Conservation (phyloP, 1,140 invertebrate species). For the Triops cancriformis region DNA sequence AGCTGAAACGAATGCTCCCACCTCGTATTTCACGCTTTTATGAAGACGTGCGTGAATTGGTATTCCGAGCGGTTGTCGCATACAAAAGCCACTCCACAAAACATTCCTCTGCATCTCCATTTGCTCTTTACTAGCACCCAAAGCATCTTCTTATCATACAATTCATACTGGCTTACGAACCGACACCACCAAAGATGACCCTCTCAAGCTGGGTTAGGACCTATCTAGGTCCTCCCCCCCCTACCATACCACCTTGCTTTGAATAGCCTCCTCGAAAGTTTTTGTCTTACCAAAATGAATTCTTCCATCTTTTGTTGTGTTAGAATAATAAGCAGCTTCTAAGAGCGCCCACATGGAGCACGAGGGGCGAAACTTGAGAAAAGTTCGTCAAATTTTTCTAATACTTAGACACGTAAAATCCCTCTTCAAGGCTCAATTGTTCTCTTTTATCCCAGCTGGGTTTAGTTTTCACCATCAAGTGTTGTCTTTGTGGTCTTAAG, state of each 20-base stretch:
- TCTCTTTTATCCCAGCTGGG: background rate
- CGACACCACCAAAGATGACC: background rate
- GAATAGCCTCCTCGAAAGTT: background rate
- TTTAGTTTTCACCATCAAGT: background rate
- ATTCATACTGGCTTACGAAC: background rate
- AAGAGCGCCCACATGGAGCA: background rate
- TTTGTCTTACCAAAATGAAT: background rate
- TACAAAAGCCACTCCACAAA: background rate
- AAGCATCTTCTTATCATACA: background rate
- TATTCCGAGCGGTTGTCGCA: background rate
- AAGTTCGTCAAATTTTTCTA: background rate
- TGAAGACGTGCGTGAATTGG: slow-evolving; percentile 8
- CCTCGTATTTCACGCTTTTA: slow-evolving; percentile 6
- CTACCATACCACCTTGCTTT: background rate
- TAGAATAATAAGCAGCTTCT: background rate
- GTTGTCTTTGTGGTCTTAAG: background rate
- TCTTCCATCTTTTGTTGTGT: background rate
- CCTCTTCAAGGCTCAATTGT: background rate
- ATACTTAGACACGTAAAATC: background rate
- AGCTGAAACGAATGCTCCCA: background rate
- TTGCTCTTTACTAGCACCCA: background rate
- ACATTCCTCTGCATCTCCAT: background rate
- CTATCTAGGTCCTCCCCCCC: background rate
- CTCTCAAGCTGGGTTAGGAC: background rate
- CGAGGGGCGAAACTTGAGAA: background rate